A percentile compares a stretch with the other conserved stretches of the same genome.
Conservation (phyloP, 2,113 vertebrate genomes). For the Lycocorax pyrrhopterus region DNA sequence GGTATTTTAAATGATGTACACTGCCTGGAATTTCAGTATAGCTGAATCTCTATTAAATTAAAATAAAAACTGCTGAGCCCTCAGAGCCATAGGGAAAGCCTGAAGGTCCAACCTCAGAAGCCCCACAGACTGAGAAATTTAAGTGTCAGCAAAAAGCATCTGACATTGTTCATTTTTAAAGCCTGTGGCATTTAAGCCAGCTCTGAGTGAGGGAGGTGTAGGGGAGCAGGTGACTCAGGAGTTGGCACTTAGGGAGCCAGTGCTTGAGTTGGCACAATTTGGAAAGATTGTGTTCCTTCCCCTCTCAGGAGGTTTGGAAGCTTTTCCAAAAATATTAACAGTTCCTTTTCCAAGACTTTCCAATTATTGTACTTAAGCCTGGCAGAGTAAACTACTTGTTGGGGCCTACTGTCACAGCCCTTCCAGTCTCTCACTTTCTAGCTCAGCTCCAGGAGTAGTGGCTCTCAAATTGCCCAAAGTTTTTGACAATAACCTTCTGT, state of each 20-base stretch:
- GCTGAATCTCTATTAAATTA: neutral
- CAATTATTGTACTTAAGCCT: neutral
- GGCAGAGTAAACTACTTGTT: neutral
- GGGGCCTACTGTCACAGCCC: neutral
- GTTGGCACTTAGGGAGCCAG: neutral
- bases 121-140: neutral
- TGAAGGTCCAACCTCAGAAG: neutral
- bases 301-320: neutral
- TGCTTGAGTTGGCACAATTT: neutral
- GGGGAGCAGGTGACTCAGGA: slow-evolving; percentile 11
- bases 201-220: neutral
- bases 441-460: neutral
- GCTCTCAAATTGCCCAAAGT: neutral
- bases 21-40: neutral
- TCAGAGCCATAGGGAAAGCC: neutral
- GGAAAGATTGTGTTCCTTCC: neutral
- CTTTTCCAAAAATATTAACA: neutral
- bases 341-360: neutral
- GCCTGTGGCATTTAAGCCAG: neutral
- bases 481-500: neutral
- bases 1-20: neutral
- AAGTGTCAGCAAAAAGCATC: neutral
- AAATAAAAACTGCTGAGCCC: neutral
- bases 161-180: neutral
- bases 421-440: neutral